Evolutionary conservation across 2,888 invertebrate genomes (phyloP).

Genomic region (Apodemia mormo): DNA sequence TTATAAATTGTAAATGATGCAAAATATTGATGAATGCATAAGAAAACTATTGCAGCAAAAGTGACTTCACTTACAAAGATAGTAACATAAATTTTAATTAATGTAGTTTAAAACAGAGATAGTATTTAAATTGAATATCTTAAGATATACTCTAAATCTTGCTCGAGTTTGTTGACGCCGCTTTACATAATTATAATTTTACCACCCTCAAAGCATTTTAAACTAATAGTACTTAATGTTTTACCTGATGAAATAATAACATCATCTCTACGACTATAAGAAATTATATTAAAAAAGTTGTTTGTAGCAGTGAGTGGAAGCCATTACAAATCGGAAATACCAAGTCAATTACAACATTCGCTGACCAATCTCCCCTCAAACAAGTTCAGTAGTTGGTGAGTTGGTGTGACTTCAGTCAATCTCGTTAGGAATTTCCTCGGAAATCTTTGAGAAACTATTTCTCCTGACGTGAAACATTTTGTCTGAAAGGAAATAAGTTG

Average conservation of each 20-base stretch:
- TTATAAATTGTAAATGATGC: no score
- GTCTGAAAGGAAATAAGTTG: constrained; percentile 16
- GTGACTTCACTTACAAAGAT: no score
- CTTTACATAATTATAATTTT: no score
- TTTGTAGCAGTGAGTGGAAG: constrained; percentile 6
- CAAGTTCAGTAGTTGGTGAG: constrained; percentile 7
- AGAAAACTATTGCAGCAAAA: no score
- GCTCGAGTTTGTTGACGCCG: no score
- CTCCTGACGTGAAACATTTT: constrained; percentile 18
- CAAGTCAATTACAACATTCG: constrained; percentile 18
- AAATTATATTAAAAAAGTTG: constrained; percentile 16
- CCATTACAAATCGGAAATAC: constrained; percentile 17
- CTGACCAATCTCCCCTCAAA: constrained; percentile 19
- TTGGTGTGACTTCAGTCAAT: constrained; percentile 10
- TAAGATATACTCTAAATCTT: no score
- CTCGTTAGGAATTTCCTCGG: constrained; percentile 12
- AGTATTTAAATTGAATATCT: no score
- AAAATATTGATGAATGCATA: no score
- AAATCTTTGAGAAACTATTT: constrained; percentile 17
- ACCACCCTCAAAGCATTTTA: no score
- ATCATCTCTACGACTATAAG: not conserved
- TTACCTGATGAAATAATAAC: not conserved
- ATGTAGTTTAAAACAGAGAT: no score
- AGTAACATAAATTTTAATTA: no score
- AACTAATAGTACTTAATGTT: no score